phyloP scores from a whole-genome alignment of 2,888 invertebrate species.

The Caenorhabditis uteleia region DNA sequence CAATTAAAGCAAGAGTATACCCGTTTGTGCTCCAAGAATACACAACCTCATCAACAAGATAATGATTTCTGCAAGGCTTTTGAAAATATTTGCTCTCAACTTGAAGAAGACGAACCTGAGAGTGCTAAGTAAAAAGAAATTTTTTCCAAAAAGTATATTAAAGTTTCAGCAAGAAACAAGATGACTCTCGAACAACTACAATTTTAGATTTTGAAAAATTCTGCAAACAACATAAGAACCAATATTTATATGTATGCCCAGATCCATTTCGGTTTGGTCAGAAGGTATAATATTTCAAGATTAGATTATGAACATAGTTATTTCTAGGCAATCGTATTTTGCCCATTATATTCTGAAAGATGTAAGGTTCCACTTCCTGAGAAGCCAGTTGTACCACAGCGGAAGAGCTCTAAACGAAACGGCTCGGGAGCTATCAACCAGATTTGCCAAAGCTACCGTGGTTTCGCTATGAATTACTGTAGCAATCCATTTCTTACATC shows the following conservation, averaged over 20 bases:
- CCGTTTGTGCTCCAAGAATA: conserved; percentile 39
- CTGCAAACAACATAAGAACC: conserved; percentile 65
- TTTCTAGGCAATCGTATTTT: conserved; percentile 64
- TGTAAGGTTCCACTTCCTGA: conserved; percentile 64
- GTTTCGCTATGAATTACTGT: conserved; percentile 61
- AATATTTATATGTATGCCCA: conserved; percentile 65
- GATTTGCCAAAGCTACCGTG: conserved; percentile 49
- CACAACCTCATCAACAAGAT: conserved; percentile 30
- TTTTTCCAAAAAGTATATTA: background rate
- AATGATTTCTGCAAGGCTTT: conserved; percentile 54
- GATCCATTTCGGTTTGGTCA: conserved; percentile 61
- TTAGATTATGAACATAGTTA: background rate
- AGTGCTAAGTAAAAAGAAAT: conserved; percentile 2
- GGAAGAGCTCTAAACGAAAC: conserved; percentile 33
- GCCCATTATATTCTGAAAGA: conserved; percentile 64
- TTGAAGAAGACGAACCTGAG: conserved; percentile 34
- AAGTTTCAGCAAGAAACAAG: background rate
- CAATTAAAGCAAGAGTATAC: conserved; percentile 57
- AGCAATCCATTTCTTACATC: conserved; percentile 57
- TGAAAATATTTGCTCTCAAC: conserved; percentile 60
- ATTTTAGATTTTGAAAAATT: conserved; percentile 47
- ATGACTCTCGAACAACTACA: background rate
- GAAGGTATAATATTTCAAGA: conserved; percentile 22
- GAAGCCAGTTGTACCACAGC: conserved; percentile 59
- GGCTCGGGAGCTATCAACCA: conserved; percentile 32